Base-by-base conservation (phyloP, 2,113 vertebrate genomes). In the Typhlomys cinereus region DNA sequence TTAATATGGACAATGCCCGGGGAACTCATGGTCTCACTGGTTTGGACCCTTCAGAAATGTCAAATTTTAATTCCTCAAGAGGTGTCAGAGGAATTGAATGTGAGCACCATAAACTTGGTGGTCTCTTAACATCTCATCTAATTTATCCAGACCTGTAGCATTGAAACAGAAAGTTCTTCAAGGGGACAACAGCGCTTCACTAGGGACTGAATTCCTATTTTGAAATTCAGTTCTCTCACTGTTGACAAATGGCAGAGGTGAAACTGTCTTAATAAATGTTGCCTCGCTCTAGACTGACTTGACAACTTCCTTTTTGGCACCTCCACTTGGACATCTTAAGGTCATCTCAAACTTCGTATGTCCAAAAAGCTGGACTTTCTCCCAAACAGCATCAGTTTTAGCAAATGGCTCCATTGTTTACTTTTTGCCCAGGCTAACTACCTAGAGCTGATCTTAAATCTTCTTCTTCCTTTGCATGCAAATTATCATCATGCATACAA, bases 401-500 rank as follows among this genome's bases (percentile, higher is more conserved):
- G 34, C 66, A 73, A 93, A 69, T 52, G 27, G 4, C 17, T 91
- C n/a, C 31, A n/a, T 57, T 39, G 59, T 31, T 82, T 6, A 69
- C 44, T 36, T 18, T 27, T 17, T 23, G 39, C n/a, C 80, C 78
- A 74, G 34, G 34, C n/a, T 39, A 20, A 80, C 71, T 70, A 62
- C 7, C 13, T 41, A n/a, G 36, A 74, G 5, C n/a, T 75, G 14
- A 70, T 46, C 78, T 61, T 76, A 23, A 90, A 52, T 85, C 34
- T 34, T 74, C 48, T 70, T 25, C 92, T 88, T 62, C 44, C 29
- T 23, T 76, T 11, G 64, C 41, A 57, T 34, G 18, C 27, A 41
- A 86, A 92, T 80, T 48, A 86, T 71, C n/a, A 23, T 50, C 41
- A 76, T 90, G 50, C 34, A 39, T 21, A 69, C 23, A 87, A 85